A percentile compares a stretch with the other conserved stretches of the same genome.
Evolutionary conservation across 2,797 vertebrate species (phyloP).

Genomic region (Tragopan temminckii): DNA sequence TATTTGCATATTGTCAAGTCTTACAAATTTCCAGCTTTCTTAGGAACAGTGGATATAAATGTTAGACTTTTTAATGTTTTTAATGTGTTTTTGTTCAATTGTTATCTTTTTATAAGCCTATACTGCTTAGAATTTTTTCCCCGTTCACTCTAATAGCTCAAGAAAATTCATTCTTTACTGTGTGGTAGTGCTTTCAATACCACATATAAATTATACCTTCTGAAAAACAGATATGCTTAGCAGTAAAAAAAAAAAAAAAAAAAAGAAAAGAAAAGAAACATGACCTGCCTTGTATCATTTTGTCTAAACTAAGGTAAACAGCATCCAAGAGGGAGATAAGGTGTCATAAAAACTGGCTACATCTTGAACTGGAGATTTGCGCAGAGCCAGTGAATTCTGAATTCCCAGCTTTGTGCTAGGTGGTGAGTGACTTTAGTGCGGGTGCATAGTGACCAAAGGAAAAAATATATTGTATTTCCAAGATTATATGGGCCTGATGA

Average conservation of each 20-base stretch:
- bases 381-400: not conserved
- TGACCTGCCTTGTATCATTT: not conserved
- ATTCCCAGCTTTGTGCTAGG: not conserved
- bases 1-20: not conserved
- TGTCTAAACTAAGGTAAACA: not conserved
- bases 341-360: not conserved
- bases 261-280: not conserved
- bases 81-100: not conserved
- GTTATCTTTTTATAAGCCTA: not conserved
- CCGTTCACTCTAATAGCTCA: not conserved
- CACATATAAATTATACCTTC: not conserved
- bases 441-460: not conserved
- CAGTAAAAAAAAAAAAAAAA: not conserved
- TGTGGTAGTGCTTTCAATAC: not conserved
- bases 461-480: accelerated
- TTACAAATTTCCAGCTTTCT: not conserved
- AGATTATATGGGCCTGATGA: not conserved
- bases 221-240: not conserved
- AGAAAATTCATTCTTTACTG: not conserved
- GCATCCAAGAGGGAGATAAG: not conserved
- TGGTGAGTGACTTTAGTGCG: not conserved
- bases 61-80: not conserved
- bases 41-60: not conserved
- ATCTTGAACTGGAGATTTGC: not conserved
- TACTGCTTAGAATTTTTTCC: not conserved